Base-by-base conservation (phyloP, 2,797 vertebrate species). In the Salmo trutta region DNA sequence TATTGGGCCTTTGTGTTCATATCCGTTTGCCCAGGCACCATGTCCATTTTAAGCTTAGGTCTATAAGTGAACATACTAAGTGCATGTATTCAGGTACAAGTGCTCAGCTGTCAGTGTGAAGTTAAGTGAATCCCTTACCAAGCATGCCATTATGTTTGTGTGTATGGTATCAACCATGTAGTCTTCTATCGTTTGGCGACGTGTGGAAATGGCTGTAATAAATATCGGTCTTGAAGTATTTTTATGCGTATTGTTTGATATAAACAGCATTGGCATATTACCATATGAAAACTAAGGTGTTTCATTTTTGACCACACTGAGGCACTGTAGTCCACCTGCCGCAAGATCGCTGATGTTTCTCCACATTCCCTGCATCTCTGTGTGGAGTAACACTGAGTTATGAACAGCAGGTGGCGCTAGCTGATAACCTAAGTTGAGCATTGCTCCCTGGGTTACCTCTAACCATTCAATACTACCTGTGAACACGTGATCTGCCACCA, bases 241-340 rank as follows among this genome's bases (percentile, higher is more conserved):
- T 62, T 62, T 24, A 24, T 21, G 16, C 54, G 8, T 19, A 53
- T 19, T 68, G 27, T 36, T 70, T 19, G 36, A 70, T 47, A 21
- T 5, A 70, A 70, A 36, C 8, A 19, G 19, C 36, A 47, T 12
- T 19, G 21, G 19, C 36, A 62, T 21, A 62, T 56, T 21, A 36
- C 69, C 5, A 19, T 51, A 24, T 71, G 3, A n/a, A 21, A 51
- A 47, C 47, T 5, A 12, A 71, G 17, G 12, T 52, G 4, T 84
- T 81, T 72, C 73, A 51, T 1, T 10, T 10, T 27, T 79, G 36
- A 12, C 86, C 90, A 87, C 87, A 0, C 0, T 21, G 79, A 5
- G 89, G 77, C 77, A 24, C 72, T 86, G 65, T 69, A 71, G 83
- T 19, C 71, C 52, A 83, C 15, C 24, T 6, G 64, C n/a, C 31